Percentiles rank a stretch among this genome's conserved stretches.
phyloP scores from a whole-genome alignment of 1,140 invertebrate species.

The Potamilus streckersoni region DNA sequence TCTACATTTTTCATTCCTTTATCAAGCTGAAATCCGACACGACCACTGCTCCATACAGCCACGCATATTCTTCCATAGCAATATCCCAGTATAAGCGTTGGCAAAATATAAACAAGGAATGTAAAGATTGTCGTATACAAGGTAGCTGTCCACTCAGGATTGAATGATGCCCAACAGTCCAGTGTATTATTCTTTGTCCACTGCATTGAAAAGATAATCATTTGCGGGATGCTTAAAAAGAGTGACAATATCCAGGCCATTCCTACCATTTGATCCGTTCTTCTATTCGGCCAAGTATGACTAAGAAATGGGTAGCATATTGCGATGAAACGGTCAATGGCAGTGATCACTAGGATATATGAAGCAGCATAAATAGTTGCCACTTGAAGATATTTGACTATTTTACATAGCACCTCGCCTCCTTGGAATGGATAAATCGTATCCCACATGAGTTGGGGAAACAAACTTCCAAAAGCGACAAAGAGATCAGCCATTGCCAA shows the following conservation, averaged over 20 bases:
- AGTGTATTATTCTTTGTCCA: conserved; percentile 34
- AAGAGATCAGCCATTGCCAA: conserved; percentile 80
- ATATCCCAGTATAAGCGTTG: conserved; percentile 42
- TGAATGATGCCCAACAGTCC: conserved; percentile 79
- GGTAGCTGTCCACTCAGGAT: conserved; percentile 39
- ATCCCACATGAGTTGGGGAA: conserved; percentile 82
- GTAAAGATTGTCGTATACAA: conserved; percentile 46
- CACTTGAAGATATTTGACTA: conserved; percentile 78
- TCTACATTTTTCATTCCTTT: conserved; percentile 14
- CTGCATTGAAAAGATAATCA: conserved; percentile 57
- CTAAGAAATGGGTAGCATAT: conserved; percentile 76
- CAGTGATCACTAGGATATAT: conserved; percentile 93
- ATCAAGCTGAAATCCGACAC: conserved; percentile 13
- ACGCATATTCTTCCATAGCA: conserved; percentile 75
- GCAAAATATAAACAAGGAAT: conserved; percentile 44
- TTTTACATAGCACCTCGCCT: conserved; percentile 73
- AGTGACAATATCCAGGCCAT: conserved; percentile 74
- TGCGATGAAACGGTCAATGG: conserved; percentile 87
- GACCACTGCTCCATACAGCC: conserved; percentile 68
- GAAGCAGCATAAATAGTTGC: conserved; percentile 95
- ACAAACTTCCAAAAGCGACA: conserved; percentile 78
- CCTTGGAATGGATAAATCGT: conserved; percentile 76
- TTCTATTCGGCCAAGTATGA: conserved; percentile 54
- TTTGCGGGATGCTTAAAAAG: conserved; percentile 76
- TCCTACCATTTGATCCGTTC: conserved; percentile 69